Percentiles rank a stretch among this genome's conserved stretches.
Conservation (phyloP, 2,888 invertebrate species). For the Polia nebulosa region DNA sequence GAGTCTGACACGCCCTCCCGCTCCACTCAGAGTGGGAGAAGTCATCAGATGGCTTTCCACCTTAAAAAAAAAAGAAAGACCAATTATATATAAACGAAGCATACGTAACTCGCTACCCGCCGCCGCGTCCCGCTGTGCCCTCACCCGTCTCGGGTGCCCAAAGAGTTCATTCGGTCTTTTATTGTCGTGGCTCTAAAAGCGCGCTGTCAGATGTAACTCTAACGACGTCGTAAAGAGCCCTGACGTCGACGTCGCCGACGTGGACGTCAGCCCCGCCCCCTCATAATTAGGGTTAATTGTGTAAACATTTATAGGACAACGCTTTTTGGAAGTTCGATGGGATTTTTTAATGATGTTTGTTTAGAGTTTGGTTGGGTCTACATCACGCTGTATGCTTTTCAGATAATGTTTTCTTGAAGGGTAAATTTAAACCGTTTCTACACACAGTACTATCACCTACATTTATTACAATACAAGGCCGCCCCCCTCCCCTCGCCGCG, state of each 20-base stretch:
- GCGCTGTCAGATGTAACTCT: conserved; percentile 73
- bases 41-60: too few species aligned
- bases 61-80: too few species aligned
- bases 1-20: too few species aligned
- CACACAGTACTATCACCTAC: too few species aligned
- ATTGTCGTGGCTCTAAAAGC: conserved; percentile 75
- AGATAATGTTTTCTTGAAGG: too few species aligned
- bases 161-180: conserved; percentile 78
- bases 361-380: conserved; percentile 3
- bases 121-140: conserved; percentile 54
- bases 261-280: conserved; percentile 49
- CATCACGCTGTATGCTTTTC: background rate
- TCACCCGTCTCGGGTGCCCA: conserved; percentile 62
- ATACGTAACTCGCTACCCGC: conserved; percentile 55
- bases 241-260: conserved; percentile 53
- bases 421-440: too few species aligned
- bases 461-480: too few species aligned
- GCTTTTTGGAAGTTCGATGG: conserved; percentile 47
- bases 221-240: conserved; percentile 78
- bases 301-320: conserved; percentile 73
- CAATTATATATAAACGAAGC: background rate
- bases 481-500: too few species aligned
- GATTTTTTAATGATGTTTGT: conserved; percentile 38
- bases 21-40: too few species aligned
- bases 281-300: conserved; percentile 80